Percentiles rank a stretch among this genome's conserved stretches.
phyloP scores from a whole-genome alignment of 1,140 invertebrate genomes.

The Hycleus phaleratus region DNA sequence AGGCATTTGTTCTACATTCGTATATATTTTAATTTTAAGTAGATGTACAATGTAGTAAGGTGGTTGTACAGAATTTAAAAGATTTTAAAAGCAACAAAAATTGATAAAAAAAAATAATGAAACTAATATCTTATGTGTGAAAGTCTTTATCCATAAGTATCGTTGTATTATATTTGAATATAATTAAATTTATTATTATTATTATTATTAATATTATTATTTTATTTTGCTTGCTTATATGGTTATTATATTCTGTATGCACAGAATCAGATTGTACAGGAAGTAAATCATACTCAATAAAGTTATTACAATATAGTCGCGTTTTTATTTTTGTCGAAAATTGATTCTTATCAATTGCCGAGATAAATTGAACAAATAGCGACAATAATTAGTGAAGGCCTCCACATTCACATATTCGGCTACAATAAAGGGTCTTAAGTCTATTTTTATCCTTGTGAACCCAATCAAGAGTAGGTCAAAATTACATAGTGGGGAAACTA shows the following conservation, averaged over 20 bases:
- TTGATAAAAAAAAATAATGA: conserved; percentile 1
- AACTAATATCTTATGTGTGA: conserved; percentile 24
- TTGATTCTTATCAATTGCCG: background rate
- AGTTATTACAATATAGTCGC: conserved; percentile 21
- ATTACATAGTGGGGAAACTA: background rate
- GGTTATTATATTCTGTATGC: conserved; percentile 34
- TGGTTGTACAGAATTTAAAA: conserved; percentile 35
- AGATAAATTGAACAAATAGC: background rate
- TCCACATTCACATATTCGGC: too few relatives aligned
- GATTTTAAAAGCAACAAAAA: background rate
- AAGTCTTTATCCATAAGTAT: conserved; percentile 21
- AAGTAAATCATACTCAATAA: conserved; percentile 36
- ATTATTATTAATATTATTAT: conserved; percentile 24
- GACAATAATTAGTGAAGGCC: background rate
- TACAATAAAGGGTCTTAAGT: background rate
- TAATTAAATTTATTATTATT: conserved; percentile 32
- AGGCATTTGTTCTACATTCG: too few relatives aligned
- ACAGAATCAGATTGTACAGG: conserved; percentile 36
- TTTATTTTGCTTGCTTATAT: conserved; percentile 34
- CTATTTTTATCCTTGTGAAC: conserved; percentile 6
- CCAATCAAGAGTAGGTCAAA: background rate
- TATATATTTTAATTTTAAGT: conserved; percentile 20
- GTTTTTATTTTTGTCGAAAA: background rate
- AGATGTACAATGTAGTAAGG: conserved; percentile 33
- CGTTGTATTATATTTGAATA: conserved; percentile 37